Conservation (phyloP, 2,113 vertebrate genomes). For the Cyanoramphus novaezelandiae region DNA sequence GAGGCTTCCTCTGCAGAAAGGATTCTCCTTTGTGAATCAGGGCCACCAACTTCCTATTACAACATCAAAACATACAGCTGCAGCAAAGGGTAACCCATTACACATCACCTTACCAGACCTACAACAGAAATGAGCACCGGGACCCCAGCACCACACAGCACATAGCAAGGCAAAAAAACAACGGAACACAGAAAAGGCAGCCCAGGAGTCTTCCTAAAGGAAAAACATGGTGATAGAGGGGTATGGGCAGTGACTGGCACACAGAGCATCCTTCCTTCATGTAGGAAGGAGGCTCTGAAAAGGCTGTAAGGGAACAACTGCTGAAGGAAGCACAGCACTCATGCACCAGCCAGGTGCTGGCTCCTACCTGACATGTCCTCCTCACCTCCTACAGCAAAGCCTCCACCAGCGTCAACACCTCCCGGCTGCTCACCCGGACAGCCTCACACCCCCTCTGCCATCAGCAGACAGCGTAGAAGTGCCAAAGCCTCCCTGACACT, state of each 20-base stretch:
- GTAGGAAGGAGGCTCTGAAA: background rate
- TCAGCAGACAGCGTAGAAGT: background rate
- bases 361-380: background rate
- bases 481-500: background rate
- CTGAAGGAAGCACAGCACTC: accelerated
- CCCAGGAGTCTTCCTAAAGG: background rate
- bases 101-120: accelerated
- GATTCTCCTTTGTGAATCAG: background rate
- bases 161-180: background rate
- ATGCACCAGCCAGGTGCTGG: background rate
- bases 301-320: background rate
- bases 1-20: background rate
- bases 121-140: background rate
- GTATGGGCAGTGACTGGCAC: background rate
- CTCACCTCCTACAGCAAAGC: background rate
- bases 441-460: accelerated
- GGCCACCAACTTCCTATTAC: background rate
- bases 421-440: accelerated
- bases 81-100: background rate
- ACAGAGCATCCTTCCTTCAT: background rate
- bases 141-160: background rate
- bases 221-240: accelerated
- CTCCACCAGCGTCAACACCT: accelerated
- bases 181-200: background rate
- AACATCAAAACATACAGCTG: background rate